Conservation (phyloP, 2,888 invertebrate genomes). For the Lithophane ornitopus region DNA sequence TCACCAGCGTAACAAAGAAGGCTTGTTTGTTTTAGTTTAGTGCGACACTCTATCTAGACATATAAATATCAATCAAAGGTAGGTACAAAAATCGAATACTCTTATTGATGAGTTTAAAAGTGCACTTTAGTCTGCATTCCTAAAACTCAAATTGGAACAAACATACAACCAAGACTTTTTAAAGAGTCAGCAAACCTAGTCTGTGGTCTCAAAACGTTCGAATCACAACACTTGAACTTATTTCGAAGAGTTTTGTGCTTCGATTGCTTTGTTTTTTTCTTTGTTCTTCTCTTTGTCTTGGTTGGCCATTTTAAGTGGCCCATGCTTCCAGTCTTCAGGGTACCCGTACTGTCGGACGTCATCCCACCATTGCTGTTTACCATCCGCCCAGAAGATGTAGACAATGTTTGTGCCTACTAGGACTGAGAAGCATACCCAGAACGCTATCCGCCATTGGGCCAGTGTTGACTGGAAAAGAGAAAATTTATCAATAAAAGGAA, state of each 20-base stretch:
- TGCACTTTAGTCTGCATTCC: not conserved
- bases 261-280: conserved; percentile 82
- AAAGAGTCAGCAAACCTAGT: not conserved
- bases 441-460: conserved; percentile 93
- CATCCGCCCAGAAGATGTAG: conserved; percentile 92
- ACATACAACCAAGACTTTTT: not conserved
- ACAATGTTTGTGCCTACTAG: conserved; percentile 92
- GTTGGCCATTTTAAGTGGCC: conserved; percentile 77
- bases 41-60: too few relatives aligned
- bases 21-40: too few relatives aligned
- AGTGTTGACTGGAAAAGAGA: conserved; percentile 90
- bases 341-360: conserved; percentile 89
- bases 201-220: conserved; percentile 17
- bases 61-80: too few relatives aligned
- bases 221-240: conserved; percentile 40
- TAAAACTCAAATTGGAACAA: not conserved
- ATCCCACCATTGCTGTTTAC: conserved; percentile 94
- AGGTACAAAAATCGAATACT: not conserved
- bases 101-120: not conserved
- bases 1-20: too few relatives aligned
- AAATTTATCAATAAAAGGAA: conserved; percentile 19
- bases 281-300: conserved; percentile 83
- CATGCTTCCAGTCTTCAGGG: conserved; percentile 85
- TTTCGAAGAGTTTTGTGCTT: conserved; percentile 70
- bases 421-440: conserved; percentile 93